Evolutionary conservation across 2,113 vertebrate genomes (phyloP), one percentile per base, ranked within the genome.

Genomic region (Crypturellus undulatus): DNA sequence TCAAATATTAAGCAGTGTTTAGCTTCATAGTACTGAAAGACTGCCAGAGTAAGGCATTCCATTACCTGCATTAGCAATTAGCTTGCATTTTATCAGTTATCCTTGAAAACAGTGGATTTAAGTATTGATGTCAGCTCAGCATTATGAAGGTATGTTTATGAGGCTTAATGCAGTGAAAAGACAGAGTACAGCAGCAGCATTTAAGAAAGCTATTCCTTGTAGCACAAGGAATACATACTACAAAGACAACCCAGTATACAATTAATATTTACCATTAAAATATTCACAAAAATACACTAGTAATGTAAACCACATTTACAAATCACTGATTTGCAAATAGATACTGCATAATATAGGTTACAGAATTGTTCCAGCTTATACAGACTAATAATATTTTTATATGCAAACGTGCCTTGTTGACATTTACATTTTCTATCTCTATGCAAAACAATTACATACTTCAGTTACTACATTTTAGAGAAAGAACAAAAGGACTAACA

Each of bases 91-190:
- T 92, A 94, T 86, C 92, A 91, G 72, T 75, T 90, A 91, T 90
- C 94, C 77, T 82, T 92, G 62, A 79, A 70, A 91, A 94, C 42
- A 91, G 51, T 36, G 93, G 51, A 87, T 88, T 82, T 77, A 90
- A 92, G 65, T 59, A 43, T 20, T 51, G 52, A 84, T 84, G 67
- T 92, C 71, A 92, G 80, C 80, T 84, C 93, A 92, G 94, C 92
- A 77, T 82, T 83, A 73, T 58, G 72, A 89, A 96, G 86, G 68
- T 89, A 84, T 8, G 36, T 90, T 93, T 95, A 77, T 18, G 12
- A 89, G 81, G 59, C 76, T 96, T 79, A 95, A 93, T 92, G 87
- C 88, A 96, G 91, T 75, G 76, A 87, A 95, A 95, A 96, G 84
- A 63, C 82, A 95, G 47, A 91, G 84, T 32, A 84, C n/a, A 89